phyloP scores from a whole-genome alignment of 2,113 vertebrate species.

The Proteles cristata region DNA sequence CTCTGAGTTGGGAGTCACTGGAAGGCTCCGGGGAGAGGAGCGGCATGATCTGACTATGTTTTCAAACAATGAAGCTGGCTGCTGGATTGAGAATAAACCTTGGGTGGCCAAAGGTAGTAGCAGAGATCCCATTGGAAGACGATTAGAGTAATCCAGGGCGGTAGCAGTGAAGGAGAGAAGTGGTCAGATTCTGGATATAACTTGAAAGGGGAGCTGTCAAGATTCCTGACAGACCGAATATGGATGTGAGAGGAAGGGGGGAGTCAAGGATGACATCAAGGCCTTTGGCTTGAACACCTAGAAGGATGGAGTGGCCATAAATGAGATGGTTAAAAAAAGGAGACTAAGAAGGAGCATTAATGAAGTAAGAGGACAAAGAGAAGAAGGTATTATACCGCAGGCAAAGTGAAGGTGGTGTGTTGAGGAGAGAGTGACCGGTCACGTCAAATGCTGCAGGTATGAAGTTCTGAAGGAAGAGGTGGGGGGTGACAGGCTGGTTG shows the following conservation, averaged over 20 bases:
- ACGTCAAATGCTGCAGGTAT: not conserved
- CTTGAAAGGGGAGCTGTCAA: not conserved
- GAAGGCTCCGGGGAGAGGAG: not conserved
- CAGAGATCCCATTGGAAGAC: not conserved
- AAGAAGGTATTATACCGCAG: not conserved
- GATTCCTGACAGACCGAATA: slow-evolving; percentile 2
- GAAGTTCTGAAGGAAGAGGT: not conserved
- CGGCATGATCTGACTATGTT: not conserved
- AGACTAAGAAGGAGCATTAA: not conserved
- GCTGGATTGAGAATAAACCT: not conserved
- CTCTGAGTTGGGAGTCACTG: not conserved
- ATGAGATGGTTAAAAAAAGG: not conserved
- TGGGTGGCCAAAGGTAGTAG: not conserved
- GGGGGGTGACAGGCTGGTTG: not conserved
- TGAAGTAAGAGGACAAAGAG: not conserved
- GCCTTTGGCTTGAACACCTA: not conserved
- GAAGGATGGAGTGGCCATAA: slow-evolving; percentile 6
- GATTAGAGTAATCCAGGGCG: not conserved
- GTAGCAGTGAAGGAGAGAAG: not conserved
- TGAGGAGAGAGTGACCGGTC: not conserved
- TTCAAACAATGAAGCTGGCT: not conserved
- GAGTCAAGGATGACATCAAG: not conserved
- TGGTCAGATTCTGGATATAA: not conserved
- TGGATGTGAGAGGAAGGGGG: not conserved
- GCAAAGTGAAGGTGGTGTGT: not conserved